phyloP scores from a whole-genome alignment of 1,140 invertebrate genomes.

The Euglossa dilemma region DNA sequence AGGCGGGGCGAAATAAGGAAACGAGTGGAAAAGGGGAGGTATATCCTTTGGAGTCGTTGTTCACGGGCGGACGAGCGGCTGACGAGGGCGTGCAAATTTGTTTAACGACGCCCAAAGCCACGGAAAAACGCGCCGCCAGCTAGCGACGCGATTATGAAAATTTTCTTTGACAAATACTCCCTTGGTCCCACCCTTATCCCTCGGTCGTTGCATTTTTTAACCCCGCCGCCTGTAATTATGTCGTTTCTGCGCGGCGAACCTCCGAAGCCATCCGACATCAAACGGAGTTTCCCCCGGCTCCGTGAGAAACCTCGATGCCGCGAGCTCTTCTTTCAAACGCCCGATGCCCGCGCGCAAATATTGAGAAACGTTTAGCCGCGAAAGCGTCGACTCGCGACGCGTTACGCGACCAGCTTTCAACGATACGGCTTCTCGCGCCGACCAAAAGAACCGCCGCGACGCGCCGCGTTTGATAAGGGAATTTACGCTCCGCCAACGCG shows the following conservation, averaged over 20 bases:
- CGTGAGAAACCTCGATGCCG: slow-evolving; percentile 15
- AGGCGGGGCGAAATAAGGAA: neutral
- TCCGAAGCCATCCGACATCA: slow-evolving; percentile 40
- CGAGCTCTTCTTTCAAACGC: slow-evolving; percentile 4
- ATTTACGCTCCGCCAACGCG: too few species aligned
- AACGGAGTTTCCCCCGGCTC: slow-evolving; percentile 41
- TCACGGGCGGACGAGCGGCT: slow-evolving; percentile 76
- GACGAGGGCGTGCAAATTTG: slow-evolving; percentile 80
- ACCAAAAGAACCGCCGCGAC: too few species aligned
- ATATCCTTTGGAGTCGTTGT: slow-evolving; percentile 54
- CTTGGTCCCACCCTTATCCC: slow-evolving; percentile 31
- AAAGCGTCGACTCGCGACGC: neutral
- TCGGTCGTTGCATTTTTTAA: slow-evolving; percentile 49
- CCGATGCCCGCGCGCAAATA: neutral
- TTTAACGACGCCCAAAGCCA: slow-evolving; percentile 78
- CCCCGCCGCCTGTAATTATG: slow-evolving; percentile 54
- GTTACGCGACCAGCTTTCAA: too few species aligned
- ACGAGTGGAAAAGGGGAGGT: slow-evolving; percentile 17
- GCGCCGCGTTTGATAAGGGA: too few species aligned
- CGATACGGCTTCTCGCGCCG: too few species aligned
- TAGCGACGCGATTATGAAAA: slow-evolving; percentile 62
- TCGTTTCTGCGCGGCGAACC: slow-evolving; percentile 51
- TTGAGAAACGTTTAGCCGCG: neutral
- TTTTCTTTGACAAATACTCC: slow-evolving; percentile 68
- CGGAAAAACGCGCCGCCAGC: slow-evolving; percentile 65